Evolutionary conservation across 2,888 invertebrate species (phyloP), one percentile per base, ranked within the genome.

Genomic region (Spatulosminthurus flaviceps): DNA sequence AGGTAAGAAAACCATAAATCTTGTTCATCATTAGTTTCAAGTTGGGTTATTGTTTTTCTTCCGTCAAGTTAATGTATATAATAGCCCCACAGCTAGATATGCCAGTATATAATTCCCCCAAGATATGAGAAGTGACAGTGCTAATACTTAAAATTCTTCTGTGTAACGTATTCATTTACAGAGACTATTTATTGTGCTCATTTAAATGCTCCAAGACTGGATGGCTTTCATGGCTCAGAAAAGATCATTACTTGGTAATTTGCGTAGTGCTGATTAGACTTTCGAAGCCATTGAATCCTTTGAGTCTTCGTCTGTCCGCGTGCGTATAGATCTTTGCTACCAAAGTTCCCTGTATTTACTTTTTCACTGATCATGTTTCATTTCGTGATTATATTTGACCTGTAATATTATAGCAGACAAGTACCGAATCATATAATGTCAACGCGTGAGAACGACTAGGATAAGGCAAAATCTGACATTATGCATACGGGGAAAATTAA

Each of bases 1-100:
- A 78, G 60, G 83, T 83, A 81, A 81, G 81, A 61, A 66, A 73
- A 42, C 22, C 73, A 34, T 76, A 76, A 76, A 76, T 67, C 67
- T 76, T 66, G 22, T 34, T 19, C 42, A 66, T 76, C 69, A 76
- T 76, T 67, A 76, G 28, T 64, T 64, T 64, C 11, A 64, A 64
- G 64, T 24, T 64, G 9, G 24, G 64, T 24, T 64, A 22, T 22
- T 64, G 51, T 51, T 51, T 51, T n/a, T 19, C 9, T 51, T 51
- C 19, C 19, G 16, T n/a, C 51, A 51, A 51, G 51, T 51, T 51
- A 51, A 51, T n/a, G 51, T 2, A 51, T 19, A 51, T 51, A 51
- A 51, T 51, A 7, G 5, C 34, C 51, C 4, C 51, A 51, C n/a
- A n/a, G n/a, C n/a, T n/a, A n/a, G n/a, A n/a, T n/a, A n/a, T n/a